phyloP scores from a whole-genome alignment of 2,888 invertebrate species.

The Drosophila mimetica region DNA sequence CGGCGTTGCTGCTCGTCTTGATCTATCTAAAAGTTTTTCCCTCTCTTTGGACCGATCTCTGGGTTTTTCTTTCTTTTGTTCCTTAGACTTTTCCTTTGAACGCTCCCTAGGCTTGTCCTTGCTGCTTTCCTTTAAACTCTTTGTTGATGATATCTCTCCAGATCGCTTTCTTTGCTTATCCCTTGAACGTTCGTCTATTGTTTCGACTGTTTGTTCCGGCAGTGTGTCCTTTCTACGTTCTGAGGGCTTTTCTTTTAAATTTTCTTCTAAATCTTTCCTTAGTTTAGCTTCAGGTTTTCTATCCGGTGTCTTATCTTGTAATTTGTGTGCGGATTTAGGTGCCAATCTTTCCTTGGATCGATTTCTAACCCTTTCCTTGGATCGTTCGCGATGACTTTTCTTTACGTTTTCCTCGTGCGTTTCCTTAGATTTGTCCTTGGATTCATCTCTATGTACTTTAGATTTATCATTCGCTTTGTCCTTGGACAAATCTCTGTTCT shows the following conservation, averaged over 20 bases:
- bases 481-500: background rate
- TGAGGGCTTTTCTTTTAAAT: background rate
- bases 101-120: slow-evolving; percentile 17
- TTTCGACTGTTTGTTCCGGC: background rate
- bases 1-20: slow-evolving; percentile 3
- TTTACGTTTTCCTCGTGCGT: background rate
- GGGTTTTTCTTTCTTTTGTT: background rate
- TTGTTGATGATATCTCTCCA: slow-evolving; percentile 9
- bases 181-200: slow-evolving; percentile 1
- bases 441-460: background rate
- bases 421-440: slow-evolving; percentile 1
- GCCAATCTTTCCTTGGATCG: slow-evolving; percentile 1
- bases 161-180: slow-evolving; percentile 22
- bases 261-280: background rate
- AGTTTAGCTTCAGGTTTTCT: background rate
- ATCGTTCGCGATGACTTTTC: slow-evolving; percentile 4
- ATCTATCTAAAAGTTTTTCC: background rate
- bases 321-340: too few relatives aligned
- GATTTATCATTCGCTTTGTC: slow-evolving; percentile 12
- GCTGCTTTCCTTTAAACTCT: slow-evolving; percentile 2
- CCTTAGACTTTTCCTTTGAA: background rate
- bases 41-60: slow-evolving; percentile 9
- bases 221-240: background rate
- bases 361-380: slow-evolving; percentile 4
- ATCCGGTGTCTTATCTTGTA: background rate